Percentiles rank a stretch among this genome's conserved stretches.
These are phyloP conservation scores for Notocelia uddmanniana DNA, from an alignment of 2,888 invertebrate genomes.

Conservation along the genomic window DNA sequence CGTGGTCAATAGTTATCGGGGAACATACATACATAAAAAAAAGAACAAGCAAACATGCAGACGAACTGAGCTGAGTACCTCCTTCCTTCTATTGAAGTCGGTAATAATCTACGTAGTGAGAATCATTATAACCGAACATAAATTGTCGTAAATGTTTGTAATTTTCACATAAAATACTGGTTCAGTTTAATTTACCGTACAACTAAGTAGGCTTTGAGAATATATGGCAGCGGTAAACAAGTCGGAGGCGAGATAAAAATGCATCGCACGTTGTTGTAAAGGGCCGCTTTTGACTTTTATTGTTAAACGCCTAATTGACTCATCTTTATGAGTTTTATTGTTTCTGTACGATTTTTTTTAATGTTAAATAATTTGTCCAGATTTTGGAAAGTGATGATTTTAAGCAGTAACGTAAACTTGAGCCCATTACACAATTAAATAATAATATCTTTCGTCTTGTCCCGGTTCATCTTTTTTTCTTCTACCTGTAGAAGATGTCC, in stretches of 20 bases:
- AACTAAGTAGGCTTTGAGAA: background rate
- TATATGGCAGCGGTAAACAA: slow-evolving; percentile 28
- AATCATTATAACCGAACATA: no score
- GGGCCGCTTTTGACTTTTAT: slow-evolving; percentile 23
- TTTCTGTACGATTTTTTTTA: slow-evolving; percentile 20
- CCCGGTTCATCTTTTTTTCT: no score
- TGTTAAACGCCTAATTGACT: slow-evolving; percentile 38
- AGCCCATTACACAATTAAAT: no score
- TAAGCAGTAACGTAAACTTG: background rate
- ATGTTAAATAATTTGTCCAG: background rate
- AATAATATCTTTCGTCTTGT: no score
- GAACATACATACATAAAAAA: no score
- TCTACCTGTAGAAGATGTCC: no score
- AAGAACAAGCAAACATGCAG: no score
- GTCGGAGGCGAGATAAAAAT: slow-evolving; percentile 32
- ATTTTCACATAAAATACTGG: background rate
- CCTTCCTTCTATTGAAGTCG: no score
- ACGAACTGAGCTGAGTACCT: no score
- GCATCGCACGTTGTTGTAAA: slow-evolving; percentile 18
- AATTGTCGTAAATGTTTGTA: background rate
- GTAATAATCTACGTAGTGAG: no score
- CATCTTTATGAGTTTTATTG: slow-evolving; percentile 39
- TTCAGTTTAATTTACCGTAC: background rate
- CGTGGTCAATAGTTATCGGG: no score
- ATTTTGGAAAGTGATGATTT: background rate